These are phyloP conservation scores for Oligia latruncula DNA, from an alignment of 2,888 invertebrate species.

Conservation along the genomic window DNA sequence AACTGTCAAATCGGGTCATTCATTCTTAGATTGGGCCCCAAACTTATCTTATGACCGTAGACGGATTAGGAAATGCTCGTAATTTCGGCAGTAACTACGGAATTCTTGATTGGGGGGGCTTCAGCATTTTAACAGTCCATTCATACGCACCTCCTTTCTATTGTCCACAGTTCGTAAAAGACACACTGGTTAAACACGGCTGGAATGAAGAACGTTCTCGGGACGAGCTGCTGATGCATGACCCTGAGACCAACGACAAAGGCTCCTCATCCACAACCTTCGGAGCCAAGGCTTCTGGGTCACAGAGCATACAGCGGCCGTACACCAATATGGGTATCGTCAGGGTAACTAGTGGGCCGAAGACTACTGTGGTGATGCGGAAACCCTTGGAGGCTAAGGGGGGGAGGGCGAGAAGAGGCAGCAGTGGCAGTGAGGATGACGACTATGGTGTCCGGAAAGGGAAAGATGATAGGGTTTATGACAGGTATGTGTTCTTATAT, in stretches of 20 bases:
- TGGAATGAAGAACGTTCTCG: conserved; percentile 90
- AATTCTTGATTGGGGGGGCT: too few species aligned
- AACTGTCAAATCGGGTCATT: too few species aligned
- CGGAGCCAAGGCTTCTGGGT: conserved; percentile 75
- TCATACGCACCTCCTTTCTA: background rate
- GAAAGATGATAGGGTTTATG: conserved; percentile 91
- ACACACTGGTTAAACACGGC: conserved; percentile 87
- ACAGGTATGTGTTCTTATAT: conserved; percentile 85
- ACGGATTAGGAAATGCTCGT: too few species aligned
- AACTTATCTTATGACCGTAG: too few species aligned
- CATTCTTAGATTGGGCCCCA: too few species aligned
- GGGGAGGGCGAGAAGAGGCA: conserved; percentile 86
- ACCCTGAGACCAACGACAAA: conserved; percentile 85
- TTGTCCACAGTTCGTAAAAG: conserved; percentile 87
- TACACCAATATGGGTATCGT: conserved; percentile 74
- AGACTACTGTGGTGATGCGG: conserved; percentile 67
- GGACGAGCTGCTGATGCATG: conserved; percentile 87
- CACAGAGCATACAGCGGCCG: conserved; percentile 59
- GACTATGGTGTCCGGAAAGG: conserved; percentile 91
- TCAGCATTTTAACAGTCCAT: background rate
- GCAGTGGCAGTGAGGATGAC: conserved; percentile 91
- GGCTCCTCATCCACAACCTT: conserved; percentile 67
- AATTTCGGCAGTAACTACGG: too few species aligned
- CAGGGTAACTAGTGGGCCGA: conserved; percentile 75
- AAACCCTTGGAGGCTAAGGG: conserved; percentile 77